phyloP scores from a whole-genome alignment of 2,797 vertebrate species.

The Pangasius krempfi region DNA sequence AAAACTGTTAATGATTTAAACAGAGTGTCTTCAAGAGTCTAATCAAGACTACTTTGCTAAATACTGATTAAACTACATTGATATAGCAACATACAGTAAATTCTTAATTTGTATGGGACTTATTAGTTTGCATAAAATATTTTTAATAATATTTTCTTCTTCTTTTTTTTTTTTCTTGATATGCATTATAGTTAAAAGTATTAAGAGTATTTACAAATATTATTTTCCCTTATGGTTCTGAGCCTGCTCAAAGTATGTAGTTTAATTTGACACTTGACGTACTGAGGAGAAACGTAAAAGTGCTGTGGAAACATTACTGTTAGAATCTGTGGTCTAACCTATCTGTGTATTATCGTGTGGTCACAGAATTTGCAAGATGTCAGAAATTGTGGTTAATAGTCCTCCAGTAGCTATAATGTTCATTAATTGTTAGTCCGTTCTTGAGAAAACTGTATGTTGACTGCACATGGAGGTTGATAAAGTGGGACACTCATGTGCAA shows the following conservation, averaged over 20 bases:
- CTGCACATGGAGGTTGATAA: slow-evolving; percentile 57
- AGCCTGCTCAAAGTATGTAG: background rate
- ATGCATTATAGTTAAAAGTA: background rate
- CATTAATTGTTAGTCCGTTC: background rate
- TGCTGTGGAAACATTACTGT: background rate
- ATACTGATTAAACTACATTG: background rate
- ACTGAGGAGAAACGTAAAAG: background rate
- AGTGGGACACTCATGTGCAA: slow-evolving; percentile 61
- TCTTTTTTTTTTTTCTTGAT: background rate
- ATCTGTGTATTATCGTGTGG: background rate
- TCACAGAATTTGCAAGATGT: background rate
- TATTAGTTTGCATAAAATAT: background rate
- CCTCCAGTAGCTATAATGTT: background rate
- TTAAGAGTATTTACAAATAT: background rate
- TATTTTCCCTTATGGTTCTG: background rate
- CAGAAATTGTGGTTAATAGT: background rate
- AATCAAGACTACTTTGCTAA: background rate
- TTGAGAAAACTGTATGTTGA: slow-evolving; percentile 52
- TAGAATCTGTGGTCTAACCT: background rate
- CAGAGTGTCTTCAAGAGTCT: background rate
- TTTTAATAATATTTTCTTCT: background rate
- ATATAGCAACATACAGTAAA: background rate
- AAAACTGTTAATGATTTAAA: background rate
- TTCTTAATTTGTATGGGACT: background rate
- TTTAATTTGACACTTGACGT: too few species aligned